These are phyloP conservation scores for Listronotus bonariensis DNA, from an alignment of 1,140 invertebrate species.

Conservation along the genomic window DNA sequence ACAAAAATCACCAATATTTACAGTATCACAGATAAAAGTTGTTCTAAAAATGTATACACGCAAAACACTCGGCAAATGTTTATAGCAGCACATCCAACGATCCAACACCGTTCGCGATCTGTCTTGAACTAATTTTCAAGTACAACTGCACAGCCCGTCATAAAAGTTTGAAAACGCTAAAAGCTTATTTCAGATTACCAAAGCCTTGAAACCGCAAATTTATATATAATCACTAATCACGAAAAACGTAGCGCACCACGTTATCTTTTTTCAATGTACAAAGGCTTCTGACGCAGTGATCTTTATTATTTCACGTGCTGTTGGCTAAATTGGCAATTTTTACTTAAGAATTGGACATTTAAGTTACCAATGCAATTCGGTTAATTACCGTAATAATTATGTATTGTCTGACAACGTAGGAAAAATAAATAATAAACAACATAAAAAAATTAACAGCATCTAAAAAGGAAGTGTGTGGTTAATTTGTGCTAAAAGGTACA, in stretches of 20 bases:
- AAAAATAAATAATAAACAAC: neutral
- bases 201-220: slow-evolving; percentile 27
- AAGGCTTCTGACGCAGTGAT: slow-evolving; percentile 10
- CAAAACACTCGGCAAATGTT: too few relatives aligned
- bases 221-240: slow-evolving; percentile 20
- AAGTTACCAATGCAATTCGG: neutral
- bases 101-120: slow-evolving; percentile 17
- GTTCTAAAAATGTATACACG: neutral
- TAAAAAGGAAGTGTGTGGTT: too few relatives aligned
- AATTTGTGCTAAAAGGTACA: too few relatives aligned
- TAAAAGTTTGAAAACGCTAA: slow-evolving; percentile 27
- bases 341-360: neutral
- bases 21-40: slow-evolving; percentile 6
- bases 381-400: too few relatives aligned
- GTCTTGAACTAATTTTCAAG: slow-evolving; percentile 23
- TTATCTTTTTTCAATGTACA: slow-evolving; percentile 22
- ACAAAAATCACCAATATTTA: slow-evolving; percentile 3
- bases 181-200: slow-evolving; percentile 28
- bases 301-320: slow-evolving; percentile 21
- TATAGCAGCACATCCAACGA: neutral
- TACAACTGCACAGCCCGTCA: slow-evolving; percentile 8
- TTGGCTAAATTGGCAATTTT: neutral
- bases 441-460: neutral
- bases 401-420: neutral
- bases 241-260: slow-evolving; percentile 16